These are phyloP conservation scores for Indicator maculatus DNA, from an alignment of 2,113 vertebrate species.

Conservation along the genomic window DNA sequence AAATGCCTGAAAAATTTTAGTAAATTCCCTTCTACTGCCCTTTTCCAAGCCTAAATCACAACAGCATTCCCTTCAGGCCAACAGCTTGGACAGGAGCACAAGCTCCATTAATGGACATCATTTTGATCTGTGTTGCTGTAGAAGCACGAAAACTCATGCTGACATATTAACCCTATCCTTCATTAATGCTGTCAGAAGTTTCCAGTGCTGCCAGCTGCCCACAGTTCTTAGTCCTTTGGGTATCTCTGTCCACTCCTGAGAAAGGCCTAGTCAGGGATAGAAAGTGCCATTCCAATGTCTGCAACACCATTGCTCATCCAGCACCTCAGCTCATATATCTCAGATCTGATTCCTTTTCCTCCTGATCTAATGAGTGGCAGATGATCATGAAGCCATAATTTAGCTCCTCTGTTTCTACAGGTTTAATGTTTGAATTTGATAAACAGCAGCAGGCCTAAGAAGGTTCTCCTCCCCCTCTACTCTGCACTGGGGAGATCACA, in stretches of 20 bases:
- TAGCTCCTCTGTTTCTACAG: background rate
- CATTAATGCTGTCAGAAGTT: background rate
- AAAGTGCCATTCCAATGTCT: accelerated
- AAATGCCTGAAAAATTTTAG: background rate
- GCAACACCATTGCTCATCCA: accelerated
- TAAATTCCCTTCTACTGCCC: background rate
- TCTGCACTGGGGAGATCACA: no score
- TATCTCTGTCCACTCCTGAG: background rate
- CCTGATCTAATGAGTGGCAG: background rate
- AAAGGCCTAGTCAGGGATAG: background rate
- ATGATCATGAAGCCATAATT: background rate
- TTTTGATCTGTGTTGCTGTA: background rate
- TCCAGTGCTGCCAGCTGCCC: background rate
- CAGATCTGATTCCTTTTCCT: background rate
- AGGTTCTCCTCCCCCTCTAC: no score
- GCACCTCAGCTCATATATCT: background rate
- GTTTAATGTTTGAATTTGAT: no score
- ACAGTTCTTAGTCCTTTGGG: background rate
- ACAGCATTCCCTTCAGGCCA: accelerated
- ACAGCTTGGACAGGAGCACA: background rate
- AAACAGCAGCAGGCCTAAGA: no score
- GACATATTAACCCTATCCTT: background rate
- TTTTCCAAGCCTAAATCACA: background rate
- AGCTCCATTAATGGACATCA: background rate
- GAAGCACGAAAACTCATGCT: background rate